Percentiles rank a stretch among this genome's conserved stretches.
These are phyloP conservation scores for Drosophila prosaltans DNA, from an alignment of 1,140 invertebrate genomes.

Conservation along the genomic window DNA sequence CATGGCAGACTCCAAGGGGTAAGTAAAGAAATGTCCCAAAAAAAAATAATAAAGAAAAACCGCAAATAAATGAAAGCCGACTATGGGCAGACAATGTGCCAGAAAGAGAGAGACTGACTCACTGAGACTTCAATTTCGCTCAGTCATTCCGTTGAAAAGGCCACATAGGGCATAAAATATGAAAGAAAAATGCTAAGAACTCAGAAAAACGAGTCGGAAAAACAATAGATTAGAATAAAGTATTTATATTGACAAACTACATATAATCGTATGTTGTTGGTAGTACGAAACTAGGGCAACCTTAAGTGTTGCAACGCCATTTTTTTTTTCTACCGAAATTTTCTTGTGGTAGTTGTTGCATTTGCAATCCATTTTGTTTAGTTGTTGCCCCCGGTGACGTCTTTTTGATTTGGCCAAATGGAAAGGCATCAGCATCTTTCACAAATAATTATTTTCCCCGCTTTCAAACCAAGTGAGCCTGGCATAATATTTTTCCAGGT, in stretches of 20 bases:
- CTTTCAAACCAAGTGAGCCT: not conserved
- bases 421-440: too few relatives aligned
- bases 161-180: slow-evolving; percentile 52
- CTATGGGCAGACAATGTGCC: slow-evolving; percentile 23
- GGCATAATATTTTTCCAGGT: not conserved
- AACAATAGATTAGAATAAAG: not conserved
- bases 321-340: slow-evolving; percentile 5
- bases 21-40: slow-evolving; percentile 41
- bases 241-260: not conserved
- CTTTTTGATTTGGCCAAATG: too few relatives aligned
- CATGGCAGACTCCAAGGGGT: slow-evolving; percentile 75
- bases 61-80: slow-evolving; percentile 49
- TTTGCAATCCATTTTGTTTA: slow-evolving; percentile 9
- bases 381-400: not conserved
- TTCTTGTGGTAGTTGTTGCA: not conserved
- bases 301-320: slow-evolving; percentile 10
- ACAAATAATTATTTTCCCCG: too few relatives aligned
- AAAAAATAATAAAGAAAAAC: slow-evolving; percentile 23
- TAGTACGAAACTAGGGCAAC: not conserved
- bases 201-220: not conserved
- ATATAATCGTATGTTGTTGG: not conserved
- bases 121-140: slow-evolving; percentile 60
- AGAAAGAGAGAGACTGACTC: slow-evolving; percentile 12
- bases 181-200: slow-evolving; percentile 9
- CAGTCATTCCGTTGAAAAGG: slow-evolving; percentile 68